Conservation (phyloP, 1,140 invertebrate species). For the Brachionus plicatilis region DNA sequence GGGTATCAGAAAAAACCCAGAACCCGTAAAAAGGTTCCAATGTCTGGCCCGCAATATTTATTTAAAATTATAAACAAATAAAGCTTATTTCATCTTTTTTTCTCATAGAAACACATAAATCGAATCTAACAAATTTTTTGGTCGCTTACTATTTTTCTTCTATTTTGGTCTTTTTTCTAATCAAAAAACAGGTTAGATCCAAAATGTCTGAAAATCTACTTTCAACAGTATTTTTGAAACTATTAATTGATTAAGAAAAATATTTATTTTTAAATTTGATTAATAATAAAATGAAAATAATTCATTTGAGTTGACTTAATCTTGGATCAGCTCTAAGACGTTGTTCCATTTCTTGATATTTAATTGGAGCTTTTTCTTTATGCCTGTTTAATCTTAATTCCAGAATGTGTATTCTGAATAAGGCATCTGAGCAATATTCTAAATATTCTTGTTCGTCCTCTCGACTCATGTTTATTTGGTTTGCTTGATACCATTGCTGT, state of each 20-base stretch:
- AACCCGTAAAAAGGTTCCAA: no score
- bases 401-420: conserved; percentile 56
- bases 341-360: conserved; percentile 54
- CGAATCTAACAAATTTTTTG: no score
- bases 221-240: no score
- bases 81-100: no score
- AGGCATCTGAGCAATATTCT: conserved; percentile 55
- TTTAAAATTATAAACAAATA: no score
- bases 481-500: conserved; percentile 57
- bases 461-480: conserved; percentile 55
- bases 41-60: no score
- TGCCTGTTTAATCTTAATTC: conserved; percentile 52
- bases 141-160: no score
- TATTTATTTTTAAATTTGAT: background rate
- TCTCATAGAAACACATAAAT: no score
- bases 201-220: no score
- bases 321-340: conserved; percentile 50
- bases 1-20: no score
- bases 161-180: no score
- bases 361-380: conserved; percentile 55
- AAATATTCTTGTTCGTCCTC: conserved; percentile 57
- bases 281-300: background rate
- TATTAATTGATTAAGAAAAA: background rate
- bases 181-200: no score
- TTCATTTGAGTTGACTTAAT: conserved; percentile 42